A percentile compares a stretch with the other conserved stretches of the same genome.
phyloP scores from a whole-genome alignment of 2,113 vertebrate genomes.

The Psilopogon haemacephalus region DNA sequence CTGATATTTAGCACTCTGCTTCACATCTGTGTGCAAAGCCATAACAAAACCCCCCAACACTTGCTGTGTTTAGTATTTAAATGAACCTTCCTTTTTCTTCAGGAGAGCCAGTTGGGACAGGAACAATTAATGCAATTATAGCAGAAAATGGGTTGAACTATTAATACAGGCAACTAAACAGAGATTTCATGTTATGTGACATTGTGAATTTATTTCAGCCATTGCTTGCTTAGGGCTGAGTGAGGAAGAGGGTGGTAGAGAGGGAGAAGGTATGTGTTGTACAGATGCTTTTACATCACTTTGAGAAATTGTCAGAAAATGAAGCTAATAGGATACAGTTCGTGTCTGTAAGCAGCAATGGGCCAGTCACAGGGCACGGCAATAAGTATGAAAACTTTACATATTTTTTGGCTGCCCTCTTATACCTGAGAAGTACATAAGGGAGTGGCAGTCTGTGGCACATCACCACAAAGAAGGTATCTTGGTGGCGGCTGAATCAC shows the following conservation, averaged over 20 bases:
- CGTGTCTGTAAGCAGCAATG: neutral
- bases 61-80: slow-evolving; percentile 53
- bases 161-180: slow-evolving; percentile 34
- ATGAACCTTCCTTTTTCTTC: slow-evolving; percentile 50
- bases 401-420: neutral
- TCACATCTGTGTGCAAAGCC: slow-evolving; percentile 61
- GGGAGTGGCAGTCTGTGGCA: neutral
- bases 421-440: rapidly evolving
- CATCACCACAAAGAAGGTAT: neutral
- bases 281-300: slow-evolving; percentile 10
- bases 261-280: neutral
- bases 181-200: slow-evolving; percentile 15
- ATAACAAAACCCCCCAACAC: slow-evolving; percentile 51
- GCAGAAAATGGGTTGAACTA: slow-evolving; percentile 43
- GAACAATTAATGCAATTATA: slow-evolving; percentile 49
- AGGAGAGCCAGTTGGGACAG: slow-evolving; percentile 45
- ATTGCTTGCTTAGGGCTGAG: neutral
- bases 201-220: neutral
- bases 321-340: slow-evolving; percentile 11
- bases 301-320: slow-evolving; percentile 23
- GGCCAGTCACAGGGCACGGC: neutral
- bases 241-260: neutral
- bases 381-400: neutral
- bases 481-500: neutral
- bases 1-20: slow-evolving; percentile 67